A percentile compares a stretch with the other conserved stretches of the same genome.
These are phyloP conservation scores for Dendrocopos noguchii DNA, from an alignment of 2,113 vertebrate genomes.

Conservation along the genomic window DNA sequence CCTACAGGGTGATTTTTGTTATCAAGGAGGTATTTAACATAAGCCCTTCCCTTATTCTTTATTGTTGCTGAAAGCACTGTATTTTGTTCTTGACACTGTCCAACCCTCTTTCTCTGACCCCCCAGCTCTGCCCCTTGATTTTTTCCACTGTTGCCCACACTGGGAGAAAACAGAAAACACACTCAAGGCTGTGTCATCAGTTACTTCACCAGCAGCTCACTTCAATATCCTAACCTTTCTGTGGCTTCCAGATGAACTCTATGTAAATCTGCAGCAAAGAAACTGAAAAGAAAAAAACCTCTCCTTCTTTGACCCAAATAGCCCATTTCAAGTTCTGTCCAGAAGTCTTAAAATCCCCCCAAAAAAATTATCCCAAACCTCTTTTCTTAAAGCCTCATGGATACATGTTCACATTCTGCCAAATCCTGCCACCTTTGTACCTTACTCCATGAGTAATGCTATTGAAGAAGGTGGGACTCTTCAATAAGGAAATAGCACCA, in stretches of 20 bases:
- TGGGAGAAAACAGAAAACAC: background rate
- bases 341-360: background rate
- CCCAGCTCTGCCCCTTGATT: background rate
- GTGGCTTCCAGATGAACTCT: background rate
- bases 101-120: background rate
- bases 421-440: background rate
- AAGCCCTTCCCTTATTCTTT: background rate
- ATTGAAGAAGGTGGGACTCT: background rate
- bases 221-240: background rate
- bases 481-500: background rate
- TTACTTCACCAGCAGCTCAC: background rate
- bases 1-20: background rate
- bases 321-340: background rate
- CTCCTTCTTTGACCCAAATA: background rate
- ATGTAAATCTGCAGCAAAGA: background rate
- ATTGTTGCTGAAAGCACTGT: background rate
- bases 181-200: background rate
- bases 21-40: background rate
- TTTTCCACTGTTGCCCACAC: background rate
- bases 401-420: rapidly evolving
- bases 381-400: background rate
- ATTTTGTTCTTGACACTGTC: background rate
- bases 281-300: background rate
- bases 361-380: background rate
- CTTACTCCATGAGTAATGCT: background rate